Evolutionary conservation across 1,140 invertebrate genomes (phyloP), one percentile per base, ranked within the genome.

Genomic region (Campoletis sonorensis): DNA sequence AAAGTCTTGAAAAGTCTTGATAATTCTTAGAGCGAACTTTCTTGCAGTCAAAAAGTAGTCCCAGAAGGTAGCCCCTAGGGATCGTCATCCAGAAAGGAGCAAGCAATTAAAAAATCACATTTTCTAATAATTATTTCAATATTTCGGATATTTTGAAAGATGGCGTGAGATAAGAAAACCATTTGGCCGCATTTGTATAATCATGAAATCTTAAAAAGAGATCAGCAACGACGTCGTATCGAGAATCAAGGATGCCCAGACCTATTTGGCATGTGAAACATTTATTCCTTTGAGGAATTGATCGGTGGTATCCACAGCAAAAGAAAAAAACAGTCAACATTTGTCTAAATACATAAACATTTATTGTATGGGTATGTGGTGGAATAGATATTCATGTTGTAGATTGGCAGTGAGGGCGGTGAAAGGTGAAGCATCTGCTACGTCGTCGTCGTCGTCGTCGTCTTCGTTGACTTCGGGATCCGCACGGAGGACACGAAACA

Each of bases 351-450:
- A 37, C 37, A 21, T 64, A 71, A 5, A 54, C 30, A 8, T 33
- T n/a, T n/a, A n/a, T n/a, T n/a, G 7, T 2, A 33, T 33, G 7
- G 30, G 30, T 33, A 33, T 33, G 30, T 33, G 30, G 30, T n/a
- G n/a, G n/a, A n/a, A n/a, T n/a, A n/a, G n/a, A n/a, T n/a, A 7
- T 33, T 33, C 2, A 30, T 18, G 49, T 51, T 15, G 16, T 76
- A 72, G 75, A 81, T 72, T 79, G 68, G 68, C 40, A 58, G 23
- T 75, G 73, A 81, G 67, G 72, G 68, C 72, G 79, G 82, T 83
- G 82, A 83, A 83, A 83, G 82, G 82, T 83, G 78, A 83, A 71
- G 73, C 73, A 54, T 71, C 72, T 67, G 64, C 54, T 64, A 40
- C 33, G 73, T 51, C 40, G 79, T 37, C 71, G 45, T 73, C 30